phyloP scores from a whole-genome alignment of 64 coral and sea anemone genomes.

The Porites australiensis region DNA sequence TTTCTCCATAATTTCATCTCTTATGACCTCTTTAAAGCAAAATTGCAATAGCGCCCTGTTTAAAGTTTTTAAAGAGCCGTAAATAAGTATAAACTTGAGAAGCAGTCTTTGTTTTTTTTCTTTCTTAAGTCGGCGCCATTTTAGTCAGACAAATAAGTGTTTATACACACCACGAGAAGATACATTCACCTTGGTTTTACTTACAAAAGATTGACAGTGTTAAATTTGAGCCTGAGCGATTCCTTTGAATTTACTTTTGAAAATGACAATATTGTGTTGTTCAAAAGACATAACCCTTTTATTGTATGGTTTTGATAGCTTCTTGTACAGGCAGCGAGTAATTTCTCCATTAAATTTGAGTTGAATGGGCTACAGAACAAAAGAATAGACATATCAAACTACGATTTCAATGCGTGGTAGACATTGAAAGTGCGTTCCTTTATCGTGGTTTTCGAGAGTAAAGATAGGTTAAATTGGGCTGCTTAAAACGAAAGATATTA shows the following conservation, averaged over 20 bases:
- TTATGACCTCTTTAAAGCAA: background rate
- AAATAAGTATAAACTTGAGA: background rate
- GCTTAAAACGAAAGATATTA: background rate
- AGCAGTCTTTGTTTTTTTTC: background rate
- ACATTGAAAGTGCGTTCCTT: constrained; percentile 71
- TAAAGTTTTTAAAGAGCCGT: background rate
- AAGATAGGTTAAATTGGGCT: background rate
- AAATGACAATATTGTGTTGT: constrained; percentile 90
- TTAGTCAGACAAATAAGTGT: constrained; percentile 37
- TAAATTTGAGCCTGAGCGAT: constrained; percentile 83
- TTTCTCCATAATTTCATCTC: background rate
- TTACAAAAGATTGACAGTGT: constrained; percentile 86
- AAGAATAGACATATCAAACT: constrained; percentile 94
- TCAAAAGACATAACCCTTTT: constrained; percentile 75
- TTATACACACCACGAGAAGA: constrained; percentile 15
- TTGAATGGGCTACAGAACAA: constrained; percentile 78
- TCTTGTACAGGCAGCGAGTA: constrained; percentile 90
- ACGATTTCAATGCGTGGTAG: constrained; percentile 81
- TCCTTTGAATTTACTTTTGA: constrained; percentile 93
- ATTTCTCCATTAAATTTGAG: constrained; percentile 84
- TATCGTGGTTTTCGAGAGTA: constrained; percentile 55
- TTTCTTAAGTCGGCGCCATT: constrained; percentile 8
- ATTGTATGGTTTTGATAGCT: constrained; percentile 83
- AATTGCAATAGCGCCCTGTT: background rate
- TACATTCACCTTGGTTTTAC: constrained; percentile 69